Base-by-base conservation (phyloP, 2,888 invertebrate genomes). In the Cryptus armator region DNA sequence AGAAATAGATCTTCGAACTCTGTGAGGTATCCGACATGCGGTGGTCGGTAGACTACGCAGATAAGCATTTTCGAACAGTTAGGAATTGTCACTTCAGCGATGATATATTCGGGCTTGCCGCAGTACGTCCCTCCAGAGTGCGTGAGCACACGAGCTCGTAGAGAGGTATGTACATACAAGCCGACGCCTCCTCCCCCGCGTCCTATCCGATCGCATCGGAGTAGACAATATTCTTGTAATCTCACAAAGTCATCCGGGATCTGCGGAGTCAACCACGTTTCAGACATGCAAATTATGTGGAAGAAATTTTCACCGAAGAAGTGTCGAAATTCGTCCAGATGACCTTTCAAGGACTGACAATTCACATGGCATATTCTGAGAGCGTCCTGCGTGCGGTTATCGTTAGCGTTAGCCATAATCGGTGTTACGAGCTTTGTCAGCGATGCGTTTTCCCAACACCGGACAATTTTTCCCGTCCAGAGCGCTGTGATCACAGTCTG, bases 241-340 rank as follows among this genome's bases (percentile, higher is more conserved):
- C 16, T 9, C 0, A 44, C 66, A 43, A 51, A 51, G 2, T 44
- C 19, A 16, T 66, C 66, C 0, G 44, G n/a, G n/a, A 16, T 66
- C 16, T 43, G 7, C 1, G 66, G 66, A 4, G 12, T 44, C 3
- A 66, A 19, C 66, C 66, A 66, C 0, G 66, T 44, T 66, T 66
- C 66, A 0, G 66, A 44, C 43, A 66, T 66, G 19, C 66, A 66
- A 7, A 66, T 44, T 16, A 66, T 44, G 5, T 66, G 66, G 37
- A 16, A 44, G 9, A 19, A 19, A 5, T 66, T 44, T 1, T n/a
- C 1, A 3, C 43, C 0, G 14, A 66, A 66, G 14, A 12, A 48
- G n/a, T 12, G 48, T 5, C 48, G 48, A 48, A 48, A 48, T 14
- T 48, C 48, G 14, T 48, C n/a, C 0, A 48, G 4, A 48, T 48